Evolutionary conservation across 2,888 invertebrate genomes (phyloP).

Genomic region (Tiliacea citrago): DNA sequence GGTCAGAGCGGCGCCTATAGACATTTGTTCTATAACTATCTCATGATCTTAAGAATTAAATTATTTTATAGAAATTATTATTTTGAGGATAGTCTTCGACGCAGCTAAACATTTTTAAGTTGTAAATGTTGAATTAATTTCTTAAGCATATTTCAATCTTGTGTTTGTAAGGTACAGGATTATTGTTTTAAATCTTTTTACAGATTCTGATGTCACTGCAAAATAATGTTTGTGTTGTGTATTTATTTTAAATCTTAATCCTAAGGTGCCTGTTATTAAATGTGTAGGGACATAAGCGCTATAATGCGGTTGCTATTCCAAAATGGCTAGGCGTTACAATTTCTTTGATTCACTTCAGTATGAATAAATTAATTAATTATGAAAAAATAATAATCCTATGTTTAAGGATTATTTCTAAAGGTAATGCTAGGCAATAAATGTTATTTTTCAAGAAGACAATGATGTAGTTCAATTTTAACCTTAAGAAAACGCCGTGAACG

Average conservation of each 20-base stretch:
- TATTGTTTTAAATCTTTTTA: not conserved
- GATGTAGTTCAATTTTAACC: not conserved
- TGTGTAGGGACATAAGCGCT: not conserved
- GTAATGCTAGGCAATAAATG: not conserved
- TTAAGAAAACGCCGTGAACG: not conserved
- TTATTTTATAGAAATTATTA: not conserved
- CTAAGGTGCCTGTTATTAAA: constrained; percentile 6
- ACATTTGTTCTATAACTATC: not conserved
- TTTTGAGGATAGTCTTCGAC: not conserved
- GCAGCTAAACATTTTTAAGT: constrained; percentile 24
- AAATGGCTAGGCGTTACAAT: constrained; percentile 21
- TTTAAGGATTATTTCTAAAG: not conserved
- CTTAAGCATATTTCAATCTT: not conserved
- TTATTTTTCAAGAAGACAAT: not conserved
- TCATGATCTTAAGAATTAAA: constrained; percentile 20
- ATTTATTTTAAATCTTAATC: too few relatives aligned
- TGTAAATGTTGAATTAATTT: not conserved
- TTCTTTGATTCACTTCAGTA: not conserved
- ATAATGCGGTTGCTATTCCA: constrained; percentile 23
- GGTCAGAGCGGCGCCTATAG: not conserved
- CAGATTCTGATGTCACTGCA: not conserved
- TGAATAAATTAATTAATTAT: too few relatives aligned
- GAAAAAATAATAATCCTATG: too few relatives aligned
- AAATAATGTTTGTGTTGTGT: not conserved
- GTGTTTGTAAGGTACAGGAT: not conserved